Evolutionary conservation across 2,113 vertebrate species (phyloP).

Genomic region (Ondatra zibethicus): DNA sequence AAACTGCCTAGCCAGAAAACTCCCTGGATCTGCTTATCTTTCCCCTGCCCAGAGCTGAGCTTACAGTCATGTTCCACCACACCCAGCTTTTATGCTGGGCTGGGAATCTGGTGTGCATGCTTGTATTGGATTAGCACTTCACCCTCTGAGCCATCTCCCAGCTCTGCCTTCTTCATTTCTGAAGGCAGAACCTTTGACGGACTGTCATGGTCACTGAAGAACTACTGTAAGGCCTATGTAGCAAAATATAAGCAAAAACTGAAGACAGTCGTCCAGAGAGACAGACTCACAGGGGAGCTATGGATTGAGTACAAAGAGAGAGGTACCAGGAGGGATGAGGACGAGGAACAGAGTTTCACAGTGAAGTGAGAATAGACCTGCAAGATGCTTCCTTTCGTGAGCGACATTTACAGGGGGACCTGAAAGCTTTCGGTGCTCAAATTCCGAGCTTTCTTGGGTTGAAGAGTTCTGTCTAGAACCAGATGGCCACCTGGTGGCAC

Average conservation of each 20-base stretch:
- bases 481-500: not conserved
- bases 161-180: conserved; percentile 2
- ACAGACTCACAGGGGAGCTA: too few relatives aligned
- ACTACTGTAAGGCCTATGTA: not conserved
- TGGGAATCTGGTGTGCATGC: not conserved
- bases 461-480: not conserved
- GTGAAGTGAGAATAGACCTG: not conserved
- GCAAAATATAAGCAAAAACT: not conserved
- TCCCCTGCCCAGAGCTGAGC: not conserved
- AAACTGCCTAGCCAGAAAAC: not conserved
- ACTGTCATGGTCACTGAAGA: not conserved
- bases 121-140: not conserved
- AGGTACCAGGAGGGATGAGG: not conserved
- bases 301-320: not conserved
- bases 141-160: not conserved
- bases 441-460: not conserved
- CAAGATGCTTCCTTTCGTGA: not conserved
- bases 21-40: not conserved
- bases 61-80: not conserved
- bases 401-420: not conserved
- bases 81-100: not conserved
- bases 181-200: conserved; percentile 8
- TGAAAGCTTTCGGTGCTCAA: not conserved
- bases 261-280: not conserved
- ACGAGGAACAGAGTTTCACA: not conserved